These are phyloP conservation scores for Aspidiotus destructor DNA, from an alignment of 2,888 invertebrate species.

Conservation along the genomic window DNA sequence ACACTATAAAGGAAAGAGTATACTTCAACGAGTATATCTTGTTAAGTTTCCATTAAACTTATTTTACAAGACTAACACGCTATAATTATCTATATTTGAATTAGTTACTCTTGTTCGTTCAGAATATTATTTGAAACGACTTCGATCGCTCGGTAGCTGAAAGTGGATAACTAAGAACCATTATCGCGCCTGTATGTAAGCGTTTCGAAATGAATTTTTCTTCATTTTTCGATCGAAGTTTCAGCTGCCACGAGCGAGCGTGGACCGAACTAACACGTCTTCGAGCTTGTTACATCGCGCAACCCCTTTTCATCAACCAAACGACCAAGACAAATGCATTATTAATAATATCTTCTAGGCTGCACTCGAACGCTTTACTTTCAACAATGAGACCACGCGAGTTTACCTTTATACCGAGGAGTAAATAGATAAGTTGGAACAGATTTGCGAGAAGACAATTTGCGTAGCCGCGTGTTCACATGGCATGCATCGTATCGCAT, in stretches of 20 bases:
- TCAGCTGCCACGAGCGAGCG: conserved; percentile 19
- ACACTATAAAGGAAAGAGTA: no score
- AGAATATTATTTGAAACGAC: neutral
- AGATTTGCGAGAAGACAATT: neutral
- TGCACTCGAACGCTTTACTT: no score
- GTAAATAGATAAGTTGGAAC: no score
- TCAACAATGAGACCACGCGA: no score
- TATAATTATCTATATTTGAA: conserved; percentile 30
- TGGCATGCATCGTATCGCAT: conserved; percentile 31
- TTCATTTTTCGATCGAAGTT: conserved; percentile 7
- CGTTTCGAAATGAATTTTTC: neutral
- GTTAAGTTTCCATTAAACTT: conserved; percentile 31
- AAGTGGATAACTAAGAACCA: no score
- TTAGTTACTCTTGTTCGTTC: conserved; percentile 25
- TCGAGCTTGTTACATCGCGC: no score
- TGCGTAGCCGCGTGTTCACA: conserved; percentile 21
- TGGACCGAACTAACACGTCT: neutral
- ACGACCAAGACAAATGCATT: no score
- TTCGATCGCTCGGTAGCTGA: conserved; percentile 14
- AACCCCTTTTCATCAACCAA: no score
- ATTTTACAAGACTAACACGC: conserved; percentile 26
- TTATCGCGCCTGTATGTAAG: no score
- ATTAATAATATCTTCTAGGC: no score
- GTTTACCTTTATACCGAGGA: no score
- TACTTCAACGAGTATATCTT: conserved; percentile 6